A percentile compares a stretch with the other conserved stretches of the same genome.
These are phyloP conservation scores for Eledone cirrhosa DNA, from an alignment of 2,888 invertebrate species.

Conservation along the genomic window DNA sequence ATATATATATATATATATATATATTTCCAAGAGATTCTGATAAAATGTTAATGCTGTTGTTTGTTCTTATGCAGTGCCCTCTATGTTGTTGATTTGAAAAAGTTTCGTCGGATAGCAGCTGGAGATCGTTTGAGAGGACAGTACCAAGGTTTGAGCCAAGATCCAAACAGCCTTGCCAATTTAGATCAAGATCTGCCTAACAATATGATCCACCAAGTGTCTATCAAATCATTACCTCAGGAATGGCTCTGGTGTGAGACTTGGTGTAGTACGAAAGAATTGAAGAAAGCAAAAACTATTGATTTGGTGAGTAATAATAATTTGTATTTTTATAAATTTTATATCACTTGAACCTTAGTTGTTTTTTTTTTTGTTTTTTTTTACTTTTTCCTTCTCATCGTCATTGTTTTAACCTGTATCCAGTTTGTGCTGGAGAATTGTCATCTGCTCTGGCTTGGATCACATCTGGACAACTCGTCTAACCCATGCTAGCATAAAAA, in stretches of 20 bases:
- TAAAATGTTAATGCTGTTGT: background rate
- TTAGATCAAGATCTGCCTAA: conserved; percentile 95
- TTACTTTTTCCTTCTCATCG: no score
- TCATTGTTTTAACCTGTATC: no score
- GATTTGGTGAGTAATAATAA: conserved; percentile 79
- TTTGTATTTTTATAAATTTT: no score
- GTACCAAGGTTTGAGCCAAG: conserved; percentile 98
- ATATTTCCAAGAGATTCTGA: background rate
- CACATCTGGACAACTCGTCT: no score
- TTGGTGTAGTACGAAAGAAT: conserved; percentile 89
- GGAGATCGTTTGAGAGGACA: conserved; percentile 97
- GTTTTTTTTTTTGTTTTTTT: no score
- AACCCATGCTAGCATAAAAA: no score
- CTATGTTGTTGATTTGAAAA: conserved; percentile 96
- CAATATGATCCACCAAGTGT: conserved; percentile 97
- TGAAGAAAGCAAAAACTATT: conserved; percentile 96
- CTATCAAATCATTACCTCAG: conserved; percentile 96
- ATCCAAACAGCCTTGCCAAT: conserved; percentile 98
- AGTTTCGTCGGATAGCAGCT: conserved; percentile 96
- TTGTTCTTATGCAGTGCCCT: conserved; percentile 78
- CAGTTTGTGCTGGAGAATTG: no score
- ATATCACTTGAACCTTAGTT: no score
- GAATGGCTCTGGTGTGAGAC: conserved; percentile 99
- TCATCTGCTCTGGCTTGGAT: no score
- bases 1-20: no score